phyloP scores from a whole-genome alignment of 2,888 invertebrate species.

The Encarsia formosa region DNA sequence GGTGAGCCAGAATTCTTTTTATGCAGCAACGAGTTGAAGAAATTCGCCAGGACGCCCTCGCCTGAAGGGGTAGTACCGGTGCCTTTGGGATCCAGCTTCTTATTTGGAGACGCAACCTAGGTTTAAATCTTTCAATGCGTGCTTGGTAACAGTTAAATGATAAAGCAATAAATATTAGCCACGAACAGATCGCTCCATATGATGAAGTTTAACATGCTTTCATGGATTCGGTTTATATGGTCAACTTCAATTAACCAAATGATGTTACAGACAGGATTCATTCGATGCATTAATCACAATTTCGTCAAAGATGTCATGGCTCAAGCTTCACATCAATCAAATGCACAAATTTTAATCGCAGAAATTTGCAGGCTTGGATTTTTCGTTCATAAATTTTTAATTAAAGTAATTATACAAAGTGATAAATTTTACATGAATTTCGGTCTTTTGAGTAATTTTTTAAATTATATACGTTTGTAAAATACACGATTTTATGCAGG shows the following conservation, averaged over 20 bases:
- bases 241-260: conserved; percentile 6
- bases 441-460: too few species aligned
- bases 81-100: conserved; percentile 57
- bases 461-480: too few species aligned
- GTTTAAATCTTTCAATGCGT: conserved; percentile 30
- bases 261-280: too few species aligned
- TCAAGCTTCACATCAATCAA: conserved; percentile 21
- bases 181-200: conserved; percentile 41
- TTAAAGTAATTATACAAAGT: too few species aligned
- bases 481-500: too few species aligned
- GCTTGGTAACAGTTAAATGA: conserved; percentile 23
- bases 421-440: not conserved
- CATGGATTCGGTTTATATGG: conserved; percentile 18
- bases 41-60: conserved; percentile 93
- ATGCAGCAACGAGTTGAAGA: conserved; percentile 94
- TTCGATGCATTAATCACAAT: conserved; percentile 14
- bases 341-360: conserved; percentile 14
- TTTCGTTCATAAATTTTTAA: too few species aligned
- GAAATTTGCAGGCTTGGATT: conserved; percentile 13
- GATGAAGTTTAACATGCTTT: conserved; percentile 46
- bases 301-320: conserved; percentile 1
- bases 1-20: conserved; percentile 75
- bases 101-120: conserved; percentile 62
- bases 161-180: conserved; percentile 14
- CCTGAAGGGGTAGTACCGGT: conserved; percentile 68